Evolutionary conservation across 1,140 invertebrate genomes (phyloP), one percentile per base, ranked within the genome.

Genomic region (Hesperophylax magnus): DNA sequence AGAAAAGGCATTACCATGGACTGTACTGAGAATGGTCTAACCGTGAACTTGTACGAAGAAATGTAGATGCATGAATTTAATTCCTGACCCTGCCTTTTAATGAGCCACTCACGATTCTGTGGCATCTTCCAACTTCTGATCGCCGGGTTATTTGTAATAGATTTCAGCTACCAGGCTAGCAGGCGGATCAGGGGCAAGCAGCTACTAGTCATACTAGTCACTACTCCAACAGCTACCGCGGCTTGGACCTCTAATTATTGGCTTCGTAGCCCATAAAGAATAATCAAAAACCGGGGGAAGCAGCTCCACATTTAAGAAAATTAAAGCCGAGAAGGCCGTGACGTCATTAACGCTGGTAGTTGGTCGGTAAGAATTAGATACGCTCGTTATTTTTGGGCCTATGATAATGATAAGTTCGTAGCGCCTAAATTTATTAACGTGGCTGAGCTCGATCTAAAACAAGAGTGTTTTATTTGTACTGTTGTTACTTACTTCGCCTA

Each of bases 221-320:
- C 34, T 47, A 3, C 34, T 39, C 56, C 54, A 27, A 18, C 69
- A 11, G 74, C 74, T 76, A 60, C 74, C 54, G 74, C 74, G 74
- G 74, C 72, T 47, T 47, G 72, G 53, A 39, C 77, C 47, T 78
- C 60, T 78, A 78, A 78, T 78, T 78, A 78, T 78, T 78, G 77
- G 63, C 63, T 53, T 17, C 72, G 54, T 39, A 72, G 47, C 39
- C 69, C 47, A 72, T 72, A 72, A 72, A 72, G 69, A 72, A 72
- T 72, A 53, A 54, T 72, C 69, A 24, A 72, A 53, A 72, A 54
- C 69, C 22, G 39, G 69, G 11, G 47, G 69, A 72, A 72, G 69
- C 69, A 54, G 52, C 20, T 72, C 69, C n/a, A 72, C 53, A 53
- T 72, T 72, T 18, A 52, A 72, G 69, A 72, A 72, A 60, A 54